Conservation (phyloP, 2,797 vertebrate genomes). For the Eupleurogrammus muticus region DNA sequence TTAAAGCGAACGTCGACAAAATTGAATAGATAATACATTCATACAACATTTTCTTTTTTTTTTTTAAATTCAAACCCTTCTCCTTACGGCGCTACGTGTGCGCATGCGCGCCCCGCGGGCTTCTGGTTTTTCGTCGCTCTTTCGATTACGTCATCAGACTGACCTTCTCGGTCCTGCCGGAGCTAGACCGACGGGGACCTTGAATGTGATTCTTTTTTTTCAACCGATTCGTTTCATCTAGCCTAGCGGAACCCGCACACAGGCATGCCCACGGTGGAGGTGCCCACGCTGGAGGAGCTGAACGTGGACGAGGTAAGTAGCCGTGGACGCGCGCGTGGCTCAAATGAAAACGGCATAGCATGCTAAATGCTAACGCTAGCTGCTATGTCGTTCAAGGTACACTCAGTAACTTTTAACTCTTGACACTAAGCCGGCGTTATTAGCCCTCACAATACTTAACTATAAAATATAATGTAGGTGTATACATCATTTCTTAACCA, state of each 20-base stretch:
- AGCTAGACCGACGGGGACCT: conserved; percentile 69
- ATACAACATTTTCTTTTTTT: not conserved
- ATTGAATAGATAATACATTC: not conserved
- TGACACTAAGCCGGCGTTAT: not conserved
- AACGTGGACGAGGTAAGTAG: conserved; percentile 90
- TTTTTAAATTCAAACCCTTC: not conserved
- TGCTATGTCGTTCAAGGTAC: not conserved
- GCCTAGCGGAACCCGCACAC: conserved; percentile 1
- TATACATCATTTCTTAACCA: not conserved
- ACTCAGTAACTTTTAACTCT: not conserved
- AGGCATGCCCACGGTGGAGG: conserved; percentile 86
- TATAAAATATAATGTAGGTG: rapidly evolving
- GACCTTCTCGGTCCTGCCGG: conserved; percentile 82
- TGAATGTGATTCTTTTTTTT: conserved; percentile 62
- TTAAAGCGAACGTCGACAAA: not conserved
- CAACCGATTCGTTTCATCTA: conserved; percentile 18
- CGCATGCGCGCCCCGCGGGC: conserved; percentile 18
- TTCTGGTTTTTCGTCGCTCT: not conserved
- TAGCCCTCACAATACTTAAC: not conserved
- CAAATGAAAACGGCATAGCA: conserved; percentile 5
- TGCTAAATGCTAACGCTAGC: conserved; percentile 52
- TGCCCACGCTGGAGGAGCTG: conserved; percentile 89
- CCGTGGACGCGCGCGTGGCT: not conserved
- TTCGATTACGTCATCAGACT: conserved; percentile 60
- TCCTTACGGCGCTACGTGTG: not conserved